Base-by-base conservation (phyloP, 2,888 invertebrate genomes). In the Cryptus armator region DNA sequence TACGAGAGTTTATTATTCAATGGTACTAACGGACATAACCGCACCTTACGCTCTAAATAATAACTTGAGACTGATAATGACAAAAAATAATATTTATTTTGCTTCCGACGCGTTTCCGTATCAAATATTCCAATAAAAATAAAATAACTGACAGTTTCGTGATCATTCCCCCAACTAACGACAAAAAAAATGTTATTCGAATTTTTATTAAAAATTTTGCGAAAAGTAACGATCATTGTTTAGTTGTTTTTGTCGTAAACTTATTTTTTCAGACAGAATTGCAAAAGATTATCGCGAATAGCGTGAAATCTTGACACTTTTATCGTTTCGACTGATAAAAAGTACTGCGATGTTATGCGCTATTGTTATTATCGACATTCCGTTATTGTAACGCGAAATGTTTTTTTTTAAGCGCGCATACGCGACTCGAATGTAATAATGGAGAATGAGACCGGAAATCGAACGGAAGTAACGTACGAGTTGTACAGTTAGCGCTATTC, bases 381-480 rank as follows among this genome's bases (percentile, higher is more conserved):
- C 79, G 79, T 80, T 80, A 80, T 51, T 71, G 44, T 72, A 80
- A 43, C 68, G 53, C 64, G 29, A 37, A 56, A 67, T 32, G n/a
- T n/a, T 59, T 37, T 32, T 37, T 71, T n/a, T 32, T 16, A 51
- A 16, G 32, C 32, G 24, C 16, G 7, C 16, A 16, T 12, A 71
- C 71, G 71, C 37, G 53, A 19, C 32, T 5, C 16, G 71, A 71
- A 71, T 71, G 46, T 46, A 14, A 12, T 37, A 53, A 56, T 46
- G 19, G 29, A 7, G 19, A 70, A 29, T 44, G 62, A 62, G 53
- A 76, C 76, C 76, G 81, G 81, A 76, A 76, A 64, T 44, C 16
- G 44, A 64, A 70, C 81, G 81, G 81, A 81, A 81, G 81, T 76
- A 48, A 48, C 81, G 51, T 43, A 79, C 24, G 12, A 62, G 19